A percentile compares a stretch with the other conserved stretches of the same genome.
These are phyloP conservation scores for Hypotaenidia philippensis DNA, from an alignment of 2,797 vertebrate species.

Conservation along the genomic window DNA sequence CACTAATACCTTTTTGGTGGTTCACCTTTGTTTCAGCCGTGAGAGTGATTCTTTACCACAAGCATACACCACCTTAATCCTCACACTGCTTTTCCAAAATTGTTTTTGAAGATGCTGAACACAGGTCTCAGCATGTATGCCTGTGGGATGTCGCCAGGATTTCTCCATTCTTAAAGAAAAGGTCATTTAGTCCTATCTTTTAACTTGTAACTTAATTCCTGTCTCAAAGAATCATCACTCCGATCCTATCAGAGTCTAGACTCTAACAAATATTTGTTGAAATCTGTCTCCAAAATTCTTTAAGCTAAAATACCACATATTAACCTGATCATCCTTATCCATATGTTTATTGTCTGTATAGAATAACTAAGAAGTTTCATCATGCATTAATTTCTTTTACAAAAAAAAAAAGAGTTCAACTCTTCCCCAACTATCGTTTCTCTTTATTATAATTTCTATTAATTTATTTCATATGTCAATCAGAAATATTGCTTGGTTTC, in stretches of 20 bases:
- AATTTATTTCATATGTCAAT: not conserved
- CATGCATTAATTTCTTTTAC: not conserved
- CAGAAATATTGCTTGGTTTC: not conserved
- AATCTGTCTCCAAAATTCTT: not conserved
- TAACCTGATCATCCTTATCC: not conserved
- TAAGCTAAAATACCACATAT: not conserved
- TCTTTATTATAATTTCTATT: not conserved
- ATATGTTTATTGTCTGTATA: not conserved
- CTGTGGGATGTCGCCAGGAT: not conserved
- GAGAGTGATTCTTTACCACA: not conserved
- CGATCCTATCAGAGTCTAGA: not conserved
- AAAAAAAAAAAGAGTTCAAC: not conserved
- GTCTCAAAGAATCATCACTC: not conserved
- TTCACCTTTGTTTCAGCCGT: not conserved
- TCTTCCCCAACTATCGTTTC: not conserved
- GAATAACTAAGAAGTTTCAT: not conserved
- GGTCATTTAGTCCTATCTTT: not conserved
- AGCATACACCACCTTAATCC: not conserved
- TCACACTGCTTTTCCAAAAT: not conserved
- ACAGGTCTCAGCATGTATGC: not conserved
- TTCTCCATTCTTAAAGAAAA: not conserved
- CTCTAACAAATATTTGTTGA: not conserved
- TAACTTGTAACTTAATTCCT: not conserved
- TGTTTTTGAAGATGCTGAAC: not conserved
- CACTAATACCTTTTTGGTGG: not conserved